Base-by-base conservation (phyloP, 2,797 vertebrate species). In the Synaphobranchus kaupii region DNA sequence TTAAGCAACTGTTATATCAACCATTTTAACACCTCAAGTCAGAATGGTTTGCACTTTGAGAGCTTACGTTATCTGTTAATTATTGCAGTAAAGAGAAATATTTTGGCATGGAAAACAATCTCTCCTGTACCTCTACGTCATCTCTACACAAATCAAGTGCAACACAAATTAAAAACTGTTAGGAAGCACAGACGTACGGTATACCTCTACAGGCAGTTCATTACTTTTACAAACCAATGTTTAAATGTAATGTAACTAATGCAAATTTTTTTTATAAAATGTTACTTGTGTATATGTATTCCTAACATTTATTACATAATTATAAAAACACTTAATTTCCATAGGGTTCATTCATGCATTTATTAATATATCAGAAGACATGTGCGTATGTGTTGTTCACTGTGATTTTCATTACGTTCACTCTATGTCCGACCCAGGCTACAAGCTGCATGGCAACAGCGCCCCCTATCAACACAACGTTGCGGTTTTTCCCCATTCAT, bases 401-500 rank as follows among this genome's bases (percentile, higher is more conserved):
- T n/a, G 22, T 50, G 50, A 28, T 56, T 60, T 56, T 60, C 50
- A 56, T 56, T 60, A 20, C n/a, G 22, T 44, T 52, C 15, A 60
- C 22, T 56, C 83, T 10, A 56, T 8, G 39, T 50, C 2, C 7
- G 9, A 56, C 13, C 15, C 13, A 54, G 6, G 13, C 52, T 39
- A 1, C 22, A 12, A 63, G 83, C 48, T 87, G 85, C 83, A 87
- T 85, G 84, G 84, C 89, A 89, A 89, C 87, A 90, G 86, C 87
- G 85, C 88, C 88, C 86, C 85, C 87, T 88, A 84, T 85, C 90
- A 90, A 85, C 87, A 50, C 47, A 71, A 85, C 34, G 50, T 87
- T 87, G 20, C 25, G 13, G 34, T 3, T 44, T 60, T 60, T 34
- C 13, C 39, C 56, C 82, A 34, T 56, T 83, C 50, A 83, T 56